Evolutionary conservation across 1,140 invertebrate genomes (phyloP).

Genomic region (Homarus americanus): DNA sequence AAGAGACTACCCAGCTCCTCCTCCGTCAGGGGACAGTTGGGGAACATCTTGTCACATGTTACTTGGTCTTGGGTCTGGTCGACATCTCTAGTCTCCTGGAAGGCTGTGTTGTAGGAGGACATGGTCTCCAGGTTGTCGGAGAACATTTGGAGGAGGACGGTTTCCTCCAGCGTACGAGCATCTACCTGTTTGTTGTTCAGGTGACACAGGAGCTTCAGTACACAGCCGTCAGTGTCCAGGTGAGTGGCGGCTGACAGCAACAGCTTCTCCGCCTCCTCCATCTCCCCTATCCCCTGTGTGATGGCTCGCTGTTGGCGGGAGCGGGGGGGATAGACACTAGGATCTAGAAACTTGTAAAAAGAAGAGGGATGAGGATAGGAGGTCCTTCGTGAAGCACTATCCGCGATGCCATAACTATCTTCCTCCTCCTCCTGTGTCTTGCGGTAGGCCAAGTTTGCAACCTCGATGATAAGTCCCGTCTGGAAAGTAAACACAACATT

Average conservation of each 20-base stretch:
- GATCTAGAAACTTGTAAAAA: too few species aligned
- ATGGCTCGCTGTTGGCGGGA: background rate
- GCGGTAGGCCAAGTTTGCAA: background rate
- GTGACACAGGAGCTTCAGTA: slow-evolving; percentile 48
- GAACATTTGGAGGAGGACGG: slow-evolving; percentile 24
- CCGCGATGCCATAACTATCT: background rate
- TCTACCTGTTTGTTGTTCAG: slow-evolving; percentile 35
- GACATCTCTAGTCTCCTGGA: slow-evolving; percentile 26
- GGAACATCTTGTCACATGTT: slow-evolving; percentile 38
- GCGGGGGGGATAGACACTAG: too few species aligned
- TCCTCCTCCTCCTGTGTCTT: background rate
- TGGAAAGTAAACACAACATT: background rate
- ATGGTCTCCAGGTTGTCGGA: background rate
- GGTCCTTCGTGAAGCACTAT: background rate
- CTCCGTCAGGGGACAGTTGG: slow-evolving; percentile 27
- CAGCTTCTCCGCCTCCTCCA: background rate
- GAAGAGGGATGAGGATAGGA: background rate
- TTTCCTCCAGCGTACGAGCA: background rate
- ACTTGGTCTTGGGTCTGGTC: background rate
- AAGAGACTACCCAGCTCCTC: slow-evolving; percentile 23
- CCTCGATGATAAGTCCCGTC: background rate
- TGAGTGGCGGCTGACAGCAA: slow-evolving; percentile 6
- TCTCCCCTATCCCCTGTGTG: background rate
- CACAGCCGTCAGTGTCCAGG: slow-evolving; percentile 37
- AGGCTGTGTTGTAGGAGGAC: slow-evolving; percentile 35